Evolutionary conservation across 2,888 invertebrate genomes (phyloP).

Genomic region (Blera fallax): DNA sequence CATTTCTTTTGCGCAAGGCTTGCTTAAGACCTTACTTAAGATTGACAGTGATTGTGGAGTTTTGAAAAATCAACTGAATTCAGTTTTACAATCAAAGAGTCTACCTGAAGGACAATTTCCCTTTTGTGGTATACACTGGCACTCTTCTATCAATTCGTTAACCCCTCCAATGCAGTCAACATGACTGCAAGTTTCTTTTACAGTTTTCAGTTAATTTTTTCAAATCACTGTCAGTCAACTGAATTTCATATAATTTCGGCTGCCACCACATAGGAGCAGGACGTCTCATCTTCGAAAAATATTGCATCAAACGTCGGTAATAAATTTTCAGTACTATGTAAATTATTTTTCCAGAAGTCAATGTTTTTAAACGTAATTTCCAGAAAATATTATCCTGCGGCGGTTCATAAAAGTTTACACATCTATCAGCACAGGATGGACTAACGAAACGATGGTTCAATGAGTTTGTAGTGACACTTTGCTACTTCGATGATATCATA

Average conservation of each 20-base stretch:
- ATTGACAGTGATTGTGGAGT: no score
- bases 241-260: neutral
- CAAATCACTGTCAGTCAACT: neutral
- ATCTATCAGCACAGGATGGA: neutral
- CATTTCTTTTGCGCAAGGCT: no score
- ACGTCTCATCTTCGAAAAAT: neutral
- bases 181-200: no score
- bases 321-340: neutral
- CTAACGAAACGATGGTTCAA: neutral
- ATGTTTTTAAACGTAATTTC: constrained; percentile 26
- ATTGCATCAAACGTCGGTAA: constrained; percentile 2
- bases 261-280: neutral
- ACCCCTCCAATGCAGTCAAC: no score
- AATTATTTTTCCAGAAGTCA: constrained; percentile 12
- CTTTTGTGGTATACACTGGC: no score
- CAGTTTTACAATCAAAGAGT: no score
- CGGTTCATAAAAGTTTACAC: constrained; percentile 31
- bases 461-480: constrained; percentile 19
- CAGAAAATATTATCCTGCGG: constrained; percentile 43
- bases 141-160: no score
- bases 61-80: no score
- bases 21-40: no score
- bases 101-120: no score
- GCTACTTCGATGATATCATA: constrained; percentile 14
- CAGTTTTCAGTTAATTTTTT: neutral